A percentile compares a stretch with the other conserved stretches of the same genome.
These are phyloP conservation scores for Pangasianodon hypophthalmus DNA, from an alignment of 2,113 vertebrate genomes.

Conservation along the genomic window DNA sequence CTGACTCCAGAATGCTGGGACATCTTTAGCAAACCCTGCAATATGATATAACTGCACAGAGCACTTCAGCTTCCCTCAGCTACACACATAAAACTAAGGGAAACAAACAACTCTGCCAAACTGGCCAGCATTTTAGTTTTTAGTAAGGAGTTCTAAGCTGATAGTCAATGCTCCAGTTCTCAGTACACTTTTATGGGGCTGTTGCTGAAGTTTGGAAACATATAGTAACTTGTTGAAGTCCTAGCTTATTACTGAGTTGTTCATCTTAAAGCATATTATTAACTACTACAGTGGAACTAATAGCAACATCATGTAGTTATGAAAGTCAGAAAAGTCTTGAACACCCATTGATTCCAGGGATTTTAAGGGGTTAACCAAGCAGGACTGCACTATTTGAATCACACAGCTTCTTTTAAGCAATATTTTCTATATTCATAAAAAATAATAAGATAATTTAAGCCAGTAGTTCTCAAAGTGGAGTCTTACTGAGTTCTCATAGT, in stretches of 20 bases:
- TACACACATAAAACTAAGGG: neutral
- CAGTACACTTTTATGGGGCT: neutral
- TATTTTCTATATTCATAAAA: neutral
- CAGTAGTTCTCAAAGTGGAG: neutral
- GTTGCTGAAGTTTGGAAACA: neutral
- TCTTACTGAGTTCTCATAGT: too few relatives aligned
- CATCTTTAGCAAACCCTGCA: neutral
- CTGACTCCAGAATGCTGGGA: neutral
- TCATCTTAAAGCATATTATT: neutral
- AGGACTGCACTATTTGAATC: neutral
- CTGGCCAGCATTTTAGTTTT: neutral
- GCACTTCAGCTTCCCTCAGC: neutral
- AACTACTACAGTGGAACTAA: neutral
- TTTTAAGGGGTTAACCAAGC: neutral
- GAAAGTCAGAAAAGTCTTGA: neutral
- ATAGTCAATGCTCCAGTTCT: too few relatives aligned
- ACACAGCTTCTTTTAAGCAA: neutral
- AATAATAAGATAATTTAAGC: neutral
- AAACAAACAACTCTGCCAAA: neutral
- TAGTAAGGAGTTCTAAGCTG: neutral
- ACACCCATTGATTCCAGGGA: neutral
- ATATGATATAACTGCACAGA: conserved; percentile 23
- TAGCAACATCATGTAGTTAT: neutral
- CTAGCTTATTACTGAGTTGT: neutral
- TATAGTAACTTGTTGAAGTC: neutral